Evolutionary conservation across 2,797 vertebrate genomes (phyloP).

Genomic region (Halcyon smyrnensis): DNA sequence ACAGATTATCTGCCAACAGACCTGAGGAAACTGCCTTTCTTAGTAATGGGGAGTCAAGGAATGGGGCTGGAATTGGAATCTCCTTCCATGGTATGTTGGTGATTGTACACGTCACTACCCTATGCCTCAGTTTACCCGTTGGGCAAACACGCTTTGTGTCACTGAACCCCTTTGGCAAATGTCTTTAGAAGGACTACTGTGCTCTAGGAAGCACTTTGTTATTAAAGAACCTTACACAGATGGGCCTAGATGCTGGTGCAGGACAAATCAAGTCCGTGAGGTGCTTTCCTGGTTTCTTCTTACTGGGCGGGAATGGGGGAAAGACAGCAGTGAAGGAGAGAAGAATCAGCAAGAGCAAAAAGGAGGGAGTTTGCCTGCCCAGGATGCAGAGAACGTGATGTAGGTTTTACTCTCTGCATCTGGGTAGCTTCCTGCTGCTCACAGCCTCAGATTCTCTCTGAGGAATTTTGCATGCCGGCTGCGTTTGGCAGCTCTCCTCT

Average conservation of each 20-base stretch:
- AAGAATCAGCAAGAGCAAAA: background rate
- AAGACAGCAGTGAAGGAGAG: background rate
- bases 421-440: background rate
- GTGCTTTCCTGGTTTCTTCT: background rate
- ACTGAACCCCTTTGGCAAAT: background rate
- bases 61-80: background rate
- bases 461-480: background rate
- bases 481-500: background rate
- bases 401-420: background rate
- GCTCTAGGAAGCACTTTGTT: background rate
- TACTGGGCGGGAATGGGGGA: fast-evolving
- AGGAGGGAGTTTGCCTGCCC: background rate
- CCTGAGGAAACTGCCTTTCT: background rate
- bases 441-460: background rate
- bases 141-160: background rate
- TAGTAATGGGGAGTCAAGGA: background rate
- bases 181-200: background rate
- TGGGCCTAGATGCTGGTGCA: background rate
- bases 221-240: background rate
- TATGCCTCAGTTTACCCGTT: background rate
- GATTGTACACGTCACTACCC: background rate
- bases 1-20: background rate
- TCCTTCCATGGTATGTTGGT: background rate
- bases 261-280: background rate
- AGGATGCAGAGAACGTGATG: background rate